phyloP scores from a whole-genome alignment of 2,888 invertebrate species.

The Microplitis deprimator region DNA sequence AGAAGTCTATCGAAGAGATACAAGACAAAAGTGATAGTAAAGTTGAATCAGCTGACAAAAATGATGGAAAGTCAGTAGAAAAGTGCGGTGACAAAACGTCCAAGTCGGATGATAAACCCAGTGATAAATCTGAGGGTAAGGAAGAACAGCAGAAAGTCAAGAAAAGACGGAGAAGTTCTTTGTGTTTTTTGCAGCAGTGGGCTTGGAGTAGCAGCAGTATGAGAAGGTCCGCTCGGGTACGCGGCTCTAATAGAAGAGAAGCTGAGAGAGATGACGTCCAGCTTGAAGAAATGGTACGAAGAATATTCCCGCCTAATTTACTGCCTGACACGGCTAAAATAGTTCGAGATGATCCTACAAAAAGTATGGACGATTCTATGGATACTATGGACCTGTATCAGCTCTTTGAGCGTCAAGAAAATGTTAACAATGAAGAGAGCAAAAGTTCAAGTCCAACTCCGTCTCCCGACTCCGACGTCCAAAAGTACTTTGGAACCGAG shows the following conservation, averaged over 20 bases:
- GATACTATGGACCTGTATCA: constrained; percentile 78
- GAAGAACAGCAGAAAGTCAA: constrained; percentile 73
- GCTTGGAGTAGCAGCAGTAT: constrained; percentile 79
- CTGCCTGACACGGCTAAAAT: constrained; percentile 70
- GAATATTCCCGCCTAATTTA: constrained; percentile 78
- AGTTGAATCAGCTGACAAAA: constrained; percentile 56
- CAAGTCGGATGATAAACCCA: constrained; percentile 46
- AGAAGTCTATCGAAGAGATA: constrained; percentile 64
- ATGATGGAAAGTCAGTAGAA: constrained; percentile 51
- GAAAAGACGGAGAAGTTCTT: constrained; percentile 81
- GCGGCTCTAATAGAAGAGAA: constrained; percentile 73
- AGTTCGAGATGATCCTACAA: constrained; percentile 70
- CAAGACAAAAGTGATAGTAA: constrained; percentile 26
- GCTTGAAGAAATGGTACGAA: constrained; percentile 79
- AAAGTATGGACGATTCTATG: constrained; percentile 74
- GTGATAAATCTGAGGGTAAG: constrained; percentile 66
- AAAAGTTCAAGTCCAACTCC: constrained; percentile 65
- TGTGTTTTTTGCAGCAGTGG: constrained; percentile 83
- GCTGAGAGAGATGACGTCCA: constrained; percentile 75
- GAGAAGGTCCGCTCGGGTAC: constrained; percentile 70
- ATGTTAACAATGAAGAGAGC: constrained; percentile 55
- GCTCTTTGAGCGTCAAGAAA: constrained; percentile 74
- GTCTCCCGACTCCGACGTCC: constrained; percentile 58
- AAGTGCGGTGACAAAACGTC: constrained; percentile 56
- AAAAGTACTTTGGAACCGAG: constrained; percentile 78